Percentiles rank a stretch among this genome's conserved stretches.
These are phyloP conservation scores for Amorpha juglandis DNA, from an alignment of 2,888 invertebrate genomes.

Conservation along the genomic window DNA sequence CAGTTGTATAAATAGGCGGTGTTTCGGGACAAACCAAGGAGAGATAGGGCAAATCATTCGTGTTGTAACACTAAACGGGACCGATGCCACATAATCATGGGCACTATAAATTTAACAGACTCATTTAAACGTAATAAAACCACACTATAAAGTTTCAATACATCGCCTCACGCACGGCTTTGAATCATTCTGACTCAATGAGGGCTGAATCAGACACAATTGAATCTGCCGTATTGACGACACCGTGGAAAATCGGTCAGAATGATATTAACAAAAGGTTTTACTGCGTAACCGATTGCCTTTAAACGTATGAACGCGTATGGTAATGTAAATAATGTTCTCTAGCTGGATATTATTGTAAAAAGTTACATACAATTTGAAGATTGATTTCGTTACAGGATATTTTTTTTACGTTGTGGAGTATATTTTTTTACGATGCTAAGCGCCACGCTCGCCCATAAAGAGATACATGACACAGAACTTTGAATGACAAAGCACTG, in stretches of 20 bases:
- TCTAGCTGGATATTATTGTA: conserved; percentile 12
- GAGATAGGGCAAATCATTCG: conserved; percentile 54
- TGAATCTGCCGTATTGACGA: conserved; percentile 68
- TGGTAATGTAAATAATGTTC: conserved; percentile 26
- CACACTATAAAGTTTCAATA: conserved; percentile 75
- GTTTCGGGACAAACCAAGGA: conserved; percentile 45
- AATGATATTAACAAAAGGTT: conserved; percentile 65
- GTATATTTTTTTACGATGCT: no score
- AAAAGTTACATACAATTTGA: not conserved
- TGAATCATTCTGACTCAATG: conserved; percentile 62
- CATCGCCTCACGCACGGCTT: conserved; percentile 64
- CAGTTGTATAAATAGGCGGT: conserved; percentile 47
- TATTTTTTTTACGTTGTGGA: not conserved
- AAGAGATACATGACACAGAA: no score
- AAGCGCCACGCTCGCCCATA: no score
- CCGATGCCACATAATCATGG: conserved; percentile 70
- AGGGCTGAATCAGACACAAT: conserved; percentile 74
- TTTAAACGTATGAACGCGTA: conserved; percentile 42
- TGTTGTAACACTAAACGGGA: conserved; percentile 55
- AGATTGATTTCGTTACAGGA: not conserved
- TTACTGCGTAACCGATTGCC: conserved; percentile 44
- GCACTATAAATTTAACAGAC: conserved; percentile 76
- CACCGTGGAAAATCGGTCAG: conserved; percentile 77
- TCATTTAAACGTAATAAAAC: conserved; percentile 80
- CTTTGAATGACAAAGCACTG: no score